A percentile compares a stretch with the other conserved stretches of the same genome.
Conservation (phyloP, 2,113 vertebrate species). For the Edolisoma coerulescens region DNA sequence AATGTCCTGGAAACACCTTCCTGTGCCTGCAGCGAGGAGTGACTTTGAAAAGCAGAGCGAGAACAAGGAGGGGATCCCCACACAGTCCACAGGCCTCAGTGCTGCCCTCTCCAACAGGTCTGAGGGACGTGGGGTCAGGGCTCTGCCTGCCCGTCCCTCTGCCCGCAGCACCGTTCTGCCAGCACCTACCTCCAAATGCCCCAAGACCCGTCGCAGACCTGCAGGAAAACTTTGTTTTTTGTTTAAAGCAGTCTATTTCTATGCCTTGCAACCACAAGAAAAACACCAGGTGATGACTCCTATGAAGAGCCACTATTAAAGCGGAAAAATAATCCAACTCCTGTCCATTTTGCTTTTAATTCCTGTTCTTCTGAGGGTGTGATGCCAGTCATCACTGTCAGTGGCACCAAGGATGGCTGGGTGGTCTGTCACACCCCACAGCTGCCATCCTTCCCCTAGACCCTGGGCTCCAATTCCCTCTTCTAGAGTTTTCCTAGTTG, state of each 20-base stretch:
- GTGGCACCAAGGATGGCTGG: neutral
- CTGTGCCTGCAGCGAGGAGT: neutral
- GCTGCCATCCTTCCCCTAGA: neutral
- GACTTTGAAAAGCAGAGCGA: neutral
- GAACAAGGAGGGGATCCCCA: neutral
- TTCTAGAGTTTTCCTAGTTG: neutral
- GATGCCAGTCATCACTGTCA: neutral
- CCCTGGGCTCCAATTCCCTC: neutral
- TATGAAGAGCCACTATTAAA: neutral
- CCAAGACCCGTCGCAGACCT: neutral
- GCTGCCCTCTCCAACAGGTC: neutral
- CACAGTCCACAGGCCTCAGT: fast-evolving
- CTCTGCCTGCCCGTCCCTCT: neutral
- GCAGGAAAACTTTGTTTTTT: neutral
- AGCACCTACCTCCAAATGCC: neutral
- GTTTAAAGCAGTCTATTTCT: neutral
- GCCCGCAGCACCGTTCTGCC: fast-evolving
- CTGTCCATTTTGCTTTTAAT: neutral
- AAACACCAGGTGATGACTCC: neutral
- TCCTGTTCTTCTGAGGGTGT: neutral
- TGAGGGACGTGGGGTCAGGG: fast-evolving
- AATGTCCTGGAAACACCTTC: slow-evolving; percentile 34
- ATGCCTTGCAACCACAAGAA: neutral
- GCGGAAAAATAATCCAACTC: neutral
- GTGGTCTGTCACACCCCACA: neutral